Conservation (phyloP, 2,797 vertebrate genomes). For the Leuciscus waleckii region DNA sequence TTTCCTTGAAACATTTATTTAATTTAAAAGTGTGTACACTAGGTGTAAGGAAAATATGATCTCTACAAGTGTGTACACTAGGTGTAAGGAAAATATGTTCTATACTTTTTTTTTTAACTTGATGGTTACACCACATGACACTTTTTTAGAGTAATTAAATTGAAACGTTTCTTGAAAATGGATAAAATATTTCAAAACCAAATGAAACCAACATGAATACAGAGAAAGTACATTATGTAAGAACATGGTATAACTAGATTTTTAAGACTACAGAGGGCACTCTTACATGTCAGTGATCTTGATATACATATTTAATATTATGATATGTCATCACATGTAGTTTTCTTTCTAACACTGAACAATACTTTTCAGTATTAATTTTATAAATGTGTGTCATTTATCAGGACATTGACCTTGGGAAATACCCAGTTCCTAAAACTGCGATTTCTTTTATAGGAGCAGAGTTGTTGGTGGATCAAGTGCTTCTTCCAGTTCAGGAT, state of each 20-base stretch:
- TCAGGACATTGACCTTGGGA: neutral
- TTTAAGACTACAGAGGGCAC: neutral
- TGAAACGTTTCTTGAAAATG: neutral
- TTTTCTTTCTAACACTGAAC: neutral
- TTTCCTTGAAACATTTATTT: neutral
- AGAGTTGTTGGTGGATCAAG: constrained; percentile 85
- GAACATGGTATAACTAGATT: neutral
- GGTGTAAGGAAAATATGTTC: neutral
- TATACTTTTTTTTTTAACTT: too few species aligned
- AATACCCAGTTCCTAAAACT: neutral
- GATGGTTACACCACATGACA: too few species aligned
- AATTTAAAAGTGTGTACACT: neutral
- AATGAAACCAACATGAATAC: neutral
- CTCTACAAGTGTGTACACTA: too few species aligned
- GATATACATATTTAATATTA: neutral
- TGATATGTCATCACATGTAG: neutral
- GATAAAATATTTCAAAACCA: neutral
- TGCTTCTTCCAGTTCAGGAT: constrained; percentile 71
- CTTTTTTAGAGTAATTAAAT: neutral
- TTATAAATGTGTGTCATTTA: neutral
- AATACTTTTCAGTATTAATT: neutral
- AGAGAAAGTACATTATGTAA: neutral
- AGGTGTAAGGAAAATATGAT: neutral
- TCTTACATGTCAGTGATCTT: neutral
- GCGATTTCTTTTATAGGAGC: constrained; percentile 78